Conservation (phyloP, 1,140 invertebrate species). For the Bombus turneri region DNA sequence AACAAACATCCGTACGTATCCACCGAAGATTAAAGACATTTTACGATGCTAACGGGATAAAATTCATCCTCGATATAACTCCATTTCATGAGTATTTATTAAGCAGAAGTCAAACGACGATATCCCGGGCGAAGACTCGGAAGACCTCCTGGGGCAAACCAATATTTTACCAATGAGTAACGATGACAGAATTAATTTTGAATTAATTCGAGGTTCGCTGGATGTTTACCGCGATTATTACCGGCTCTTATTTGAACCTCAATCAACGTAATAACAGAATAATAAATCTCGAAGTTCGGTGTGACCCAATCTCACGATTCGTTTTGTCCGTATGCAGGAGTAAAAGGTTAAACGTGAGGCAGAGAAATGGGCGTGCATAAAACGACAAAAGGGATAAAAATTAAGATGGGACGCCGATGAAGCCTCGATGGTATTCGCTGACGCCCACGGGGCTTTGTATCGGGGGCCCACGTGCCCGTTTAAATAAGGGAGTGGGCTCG, state of each 20-base stretch:
- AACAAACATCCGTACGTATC: background rate
- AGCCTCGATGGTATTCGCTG: slow-evolving; percentile 50
- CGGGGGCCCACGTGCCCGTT: slow-evolving; percentile 26
- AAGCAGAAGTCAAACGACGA: background rate
- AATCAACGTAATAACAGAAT: slow-evolving; percentile 15
- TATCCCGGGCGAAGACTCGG: background rate
- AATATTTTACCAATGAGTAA: background rate
- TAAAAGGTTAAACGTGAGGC: slow-evolving; percentile 25
- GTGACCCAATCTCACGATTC: background rate
- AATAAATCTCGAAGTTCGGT: slow-evolving; percentile 28
- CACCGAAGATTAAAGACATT: background rate
- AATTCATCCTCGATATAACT: no score
- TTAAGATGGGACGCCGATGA: slow-evolving; percentile 50
- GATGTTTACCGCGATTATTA: background rate
- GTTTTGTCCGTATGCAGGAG: background rate
- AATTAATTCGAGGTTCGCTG: slow-evolving; percentile 1
- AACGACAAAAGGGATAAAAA: slow-evolving; percentile 46
- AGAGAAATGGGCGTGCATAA: slow-evolving; percentile 41
- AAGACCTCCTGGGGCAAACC: background rate
- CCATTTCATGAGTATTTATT: background rate
- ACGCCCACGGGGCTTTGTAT: slow-evolving; percentile 59
- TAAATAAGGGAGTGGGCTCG: slow-evolving; percentile 37
- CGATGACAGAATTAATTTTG: slow-evolving; percentile 1
- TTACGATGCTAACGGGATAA: background rate
- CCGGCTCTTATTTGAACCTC: background rate